These are phyloP conservation scores for Diabrotica virgifera DNA, from an alignment of 1,140 invertebrate species.

Conservation along the genomic window DNA sequence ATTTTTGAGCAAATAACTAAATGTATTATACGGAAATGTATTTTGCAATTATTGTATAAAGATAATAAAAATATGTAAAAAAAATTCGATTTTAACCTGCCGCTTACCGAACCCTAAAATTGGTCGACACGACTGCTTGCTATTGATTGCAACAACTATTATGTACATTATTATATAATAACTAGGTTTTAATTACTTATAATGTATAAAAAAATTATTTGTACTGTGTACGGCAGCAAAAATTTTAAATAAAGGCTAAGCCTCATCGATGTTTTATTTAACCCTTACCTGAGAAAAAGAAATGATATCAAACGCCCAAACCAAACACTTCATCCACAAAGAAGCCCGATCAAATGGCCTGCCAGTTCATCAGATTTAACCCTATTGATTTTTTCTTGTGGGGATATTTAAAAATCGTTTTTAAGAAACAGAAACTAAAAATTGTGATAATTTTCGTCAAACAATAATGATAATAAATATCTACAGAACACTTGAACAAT, in stretches of 20 bases:
- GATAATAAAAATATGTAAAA: background rate
- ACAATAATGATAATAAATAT: too few relatives aligned
- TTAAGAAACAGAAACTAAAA: too few relatives aligned
- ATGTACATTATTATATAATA: background rate
- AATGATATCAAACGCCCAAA: too few relatives aligned
- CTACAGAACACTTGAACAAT: too few relatives aligned
- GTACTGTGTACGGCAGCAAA: conserved; percentile 25
- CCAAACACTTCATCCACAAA: too few relatives aligned
- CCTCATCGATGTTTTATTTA: too few relatives aligned
- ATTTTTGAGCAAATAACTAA: conserved; percentile 16
- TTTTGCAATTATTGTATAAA: background rate
- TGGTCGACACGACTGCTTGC: conserved; percentile 23
- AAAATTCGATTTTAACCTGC: conserved; percentile 4
- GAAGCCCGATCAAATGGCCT: too few relatives aligned
- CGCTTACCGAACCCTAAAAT: conserved; percentile 20
- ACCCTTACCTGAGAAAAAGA: too few relatives aligned
- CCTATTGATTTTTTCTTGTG: too few relatives aligned
- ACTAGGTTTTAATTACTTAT: background rate
- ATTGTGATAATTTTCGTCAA: too few relatives aligned
- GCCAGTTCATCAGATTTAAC: too few relatives aligned
- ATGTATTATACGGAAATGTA: background rate
- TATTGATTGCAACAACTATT: conserved; percentile 5
- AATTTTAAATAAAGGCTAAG: background rate
- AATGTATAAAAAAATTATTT: conserved; percentile 17
- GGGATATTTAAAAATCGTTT: too few relatives aligned